Evolutionary conservation across 2,888 invertebrate genomes (phyloP).

Genomic region (Drosophila rellima): DNA sequence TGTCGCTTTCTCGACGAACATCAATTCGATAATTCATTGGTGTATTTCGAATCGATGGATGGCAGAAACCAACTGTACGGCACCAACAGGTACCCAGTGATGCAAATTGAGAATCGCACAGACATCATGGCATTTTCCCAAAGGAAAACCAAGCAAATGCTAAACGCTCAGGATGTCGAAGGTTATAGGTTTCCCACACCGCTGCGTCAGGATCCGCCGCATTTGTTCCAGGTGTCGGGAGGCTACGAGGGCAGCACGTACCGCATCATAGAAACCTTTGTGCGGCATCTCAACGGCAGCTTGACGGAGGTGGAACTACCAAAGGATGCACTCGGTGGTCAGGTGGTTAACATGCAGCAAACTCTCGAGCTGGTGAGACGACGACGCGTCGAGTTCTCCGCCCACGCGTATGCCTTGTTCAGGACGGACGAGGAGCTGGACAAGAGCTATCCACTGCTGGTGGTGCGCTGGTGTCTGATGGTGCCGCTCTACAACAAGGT

Average conservation of each 20-base stretch:
- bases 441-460: slow-evolving; percentile 77
- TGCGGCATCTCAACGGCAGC: slow-evolving; percentile 66
- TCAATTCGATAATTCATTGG: slow-evolving; percentile 59
- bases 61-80: slow-evolving; percentile 65
- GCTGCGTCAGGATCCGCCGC: slow-evolving; percentile 69
- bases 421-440: slow-evolving; percentile 66
- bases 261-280: slow-evolving; percentile 62
- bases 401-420: slow-evolving; percentile 80
- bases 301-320: slow-evolving; percentile 51
- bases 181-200: slow-evolving; percentile 68
- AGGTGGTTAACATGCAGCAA: slow-evolving; percentile 73
- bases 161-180: slow-evolving; percentile 46
- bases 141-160: not conserved
- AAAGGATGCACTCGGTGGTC: slow-evolving; percentile 47
- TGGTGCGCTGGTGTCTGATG: slow-evolving; percentile 82
- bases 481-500: slow-evolving; percentile 74
- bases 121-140: slow-evolving; percentile 30
- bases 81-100: slow-evolving; percentile 51
- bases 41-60: slow-evolving; percentile 66
- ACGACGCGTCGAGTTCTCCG: slow-evolving; percentile 60
- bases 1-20: slow-evolving; percentile 49
- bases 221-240: slow-evolving; percentile 62
- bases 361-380: slow-evolving; percentile 70
- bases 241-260: slow-evolving; percentile 63
- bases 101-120: slow-evolving; percentile 55